These are phyloP conservation scores for Panulirus ornatus DNA, from an alignment of 1,140 invertebrate species.

Conservation along the genomic window DNA sequence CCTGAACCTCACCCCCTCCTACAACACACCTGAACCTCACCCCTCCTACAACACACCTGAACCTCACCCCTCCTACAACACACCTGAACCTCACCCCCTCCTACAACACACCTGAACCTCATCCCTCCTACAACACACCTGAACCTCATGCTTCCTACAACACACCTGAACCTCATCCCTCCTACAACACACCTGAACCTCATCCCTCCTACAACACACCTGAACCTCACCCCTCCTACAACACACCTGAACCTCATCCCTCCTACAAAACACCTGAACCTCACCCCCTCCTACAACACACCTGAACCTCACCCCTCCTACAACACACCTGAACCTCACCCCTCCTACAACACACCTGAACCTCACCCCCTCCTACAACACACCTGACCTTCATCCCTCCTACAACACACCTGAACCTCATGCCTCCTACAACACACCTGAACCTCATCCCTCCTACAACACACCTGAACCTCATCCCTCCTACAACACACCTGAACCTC, in stretches of 20 bases:
- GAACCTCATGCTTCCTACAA: neutral
- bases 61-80: neutral
- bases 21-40: neutral
- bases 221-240: neutral
- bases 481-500: neutral
- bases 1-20: neutral
- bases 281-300: too few species aligned
- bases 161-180: neutral
- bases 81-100: neutral
- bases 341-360: neutral
- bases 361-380: neutral
- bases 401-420: neutral
- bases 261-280: neutral
- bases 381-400: neutral
- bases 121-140: neutral
- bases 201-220: neutral
- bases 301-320: neutral
- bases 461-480: neutral
- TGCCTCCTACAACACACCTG: neutral
- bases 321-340: neutral
- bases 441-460: neutral
- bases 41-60: too few species aligned
- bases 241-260: neutral
- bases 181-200: neutral
- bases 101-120: neutral